A percentile compares a stretch with the other conserved stretches of the same genome.
Evolutionary conservation across 2,888 invertebrate species (phyloP).

Genomic region (Phyllotreta cruciferae): DNA sequence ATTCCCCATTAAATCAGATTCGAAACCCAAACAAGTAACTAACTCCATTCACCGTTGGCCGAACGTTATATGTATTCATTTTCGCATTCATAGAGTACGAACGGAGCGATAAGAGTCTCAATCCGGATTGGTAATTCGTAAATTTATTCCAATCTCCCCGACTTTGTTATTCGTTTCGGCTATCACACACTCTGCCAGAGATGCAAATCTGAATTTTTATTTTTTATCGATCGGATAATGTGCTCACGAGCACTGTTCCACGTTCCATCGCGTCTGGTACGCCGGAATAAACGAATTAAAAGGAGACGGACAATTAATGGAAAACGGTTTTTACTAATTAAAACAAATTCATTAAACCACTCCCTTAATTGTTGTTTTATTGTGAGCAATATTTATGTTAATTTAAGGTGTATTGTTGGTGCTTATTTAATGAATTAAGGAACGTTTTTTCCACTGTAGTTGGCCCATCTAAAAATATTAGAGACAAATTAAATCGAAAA

Average conservation of each 20-base stretch:
- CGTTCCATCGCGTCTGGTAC: too few relatives aligned
- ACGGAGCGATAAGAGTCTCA: conserved; percentile 23
- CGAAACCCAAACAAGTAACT: conserved; percentile 15
- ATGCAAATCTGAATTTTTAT: conserved; percentile 29
- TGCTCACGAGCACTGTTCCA: too few relatives aligned
- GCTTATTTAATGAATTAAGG: conserved; percentile 49
- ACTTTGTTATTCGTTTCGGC: conserved; percentile 33
- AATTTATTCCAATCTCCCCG: conserved; percentile 27
- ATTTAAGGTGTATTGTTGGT: conserved; percentile 49
- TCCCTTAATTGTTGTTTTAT: too few relatives aligned
- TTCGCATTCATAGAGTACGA: conserved; percentile 23
- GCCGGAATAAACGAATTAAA: too few relatives aligned
- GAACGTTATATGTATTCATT: conserved; percentile 12
- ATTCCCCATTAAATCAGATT: background rate
- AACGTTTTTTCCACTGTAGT: conserved; percentile 61
- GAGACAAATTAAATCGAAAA: background rate
- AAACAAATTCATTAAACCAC: too few relatives aligned
- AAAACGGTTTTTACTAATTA: too few relatives aligned
- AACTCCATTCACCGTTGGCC: conserved; percentile 8
- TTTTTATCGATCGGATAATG: too few relatives aligned
- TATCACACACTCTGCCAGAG: conserved; percentile 22
- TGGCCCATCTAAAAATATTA: conserved; percentile 60
- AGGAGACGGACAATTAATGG: too few relatives aligned
- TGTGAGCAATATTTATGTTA: background rate
- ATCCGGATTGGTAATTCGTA: conserved; percentile 29